Conservation (phyloP, 2,113 vertebrate species). For the Mesoclemmys tuberculata region DNA sequence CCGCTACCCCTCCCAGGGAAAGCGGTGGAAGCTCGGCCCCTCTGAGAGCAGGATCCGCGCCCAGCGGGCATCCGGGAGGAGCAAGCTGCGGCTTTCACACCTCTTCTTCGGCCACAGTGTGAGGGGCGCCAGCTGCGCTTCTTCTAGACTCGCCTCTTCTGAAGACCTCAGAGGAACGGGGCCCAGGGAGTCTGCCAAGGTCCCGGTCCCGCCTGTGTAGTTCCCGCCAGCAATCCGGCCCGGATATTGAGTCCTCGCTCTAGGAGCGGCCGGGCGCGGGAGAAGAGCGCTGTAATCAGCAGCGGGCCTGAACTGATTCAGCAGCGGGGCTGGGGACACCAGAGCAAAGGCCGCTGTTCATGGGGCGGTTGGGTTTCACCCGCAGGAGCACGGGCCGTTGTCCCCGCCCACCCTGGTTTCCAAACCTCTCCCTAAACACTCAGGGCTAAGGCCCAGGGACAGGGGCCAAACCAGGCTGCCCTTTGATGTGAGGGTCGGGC, state of each 20-base stretch:
- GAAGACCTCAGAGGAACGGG: neutral
- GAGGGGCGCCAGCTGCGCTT: neutral
- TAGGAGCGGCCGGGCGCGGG: neutral
- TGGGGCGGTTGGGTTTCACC: no score
- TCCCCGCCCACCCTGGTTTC: neutral
- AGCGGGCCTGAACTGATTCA: neutral
- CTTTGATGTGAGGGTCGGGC: neutral
- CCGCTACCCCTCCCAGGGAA: fast-evolving
- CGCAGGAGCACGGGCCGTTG: neutral
- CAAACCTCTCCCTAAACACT: neutral
- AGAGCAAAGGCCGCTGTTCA: neutral
- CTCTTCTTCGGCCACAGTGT: neutral
- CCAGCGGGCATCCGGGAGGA: neutral
- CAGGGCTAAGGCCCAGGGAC: neutral
- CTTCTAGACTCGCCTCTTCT: neutral
- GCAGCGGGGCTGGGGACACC: neutral
- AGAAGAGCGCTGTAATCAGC: neutral
- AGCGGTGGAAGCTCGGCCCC: no score
- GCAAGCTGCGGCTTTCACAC: neutral
- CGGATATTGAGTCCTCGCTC: neutral
- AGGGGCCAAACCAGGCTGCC: neutral
- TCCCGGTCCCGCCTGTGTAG: neutral
- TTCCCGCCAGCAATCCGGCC: neutral
- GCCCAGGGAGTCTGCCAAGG: neutral
- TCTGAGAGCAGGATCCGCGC: neutral